phyloP scores from a whole-genome alignment of 2,797 vertebrate genomes.

The Darevskia mixta region DNA sequence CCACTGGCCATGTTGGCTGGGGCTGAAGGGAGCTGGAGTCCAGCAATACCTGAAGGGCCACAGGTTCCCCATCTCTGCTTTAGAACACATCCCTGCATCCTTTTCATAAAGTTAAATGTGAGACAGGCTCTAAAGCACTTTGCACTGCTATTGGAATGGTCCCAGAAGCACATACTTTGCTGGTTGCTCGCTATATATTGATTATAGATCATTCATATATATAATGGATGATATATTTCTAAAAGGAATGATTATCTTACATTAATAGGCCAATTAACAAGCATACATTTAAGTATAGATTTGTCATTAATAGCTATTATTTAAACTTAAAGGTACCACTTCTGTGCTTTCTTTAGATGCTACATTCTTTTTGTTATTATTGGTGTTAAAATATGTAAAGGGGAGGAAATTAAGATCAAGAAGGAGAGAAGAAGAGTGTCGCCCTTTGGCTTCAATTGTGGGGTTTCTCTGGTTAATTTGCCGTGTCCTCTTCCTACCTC shows the following conservation, averaged over 20 bases:
- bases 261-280: background rate
- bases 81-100: too few species aligned
- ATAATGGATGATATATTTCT: background rate
- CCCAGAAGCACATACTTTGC: background rate
- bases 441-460: background rate
- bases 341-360: background rate
- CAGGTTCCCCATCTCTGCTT: background rate
- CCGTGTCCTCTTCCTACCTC: background rate
- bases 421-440: background rate
- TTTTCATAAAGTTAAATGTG: too few species aligned
- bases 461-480: background rate
- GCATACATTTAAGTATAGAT: background rate
- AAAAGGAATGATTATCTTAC: background rate
- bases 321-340: background rate
- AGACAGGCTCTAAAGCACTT: background rate
- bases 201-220: background rate
- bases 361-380: background rate
- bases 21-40: background rate
- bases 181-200: background rate
- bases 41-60: background rate
- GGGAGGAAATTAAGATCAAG: background rate
- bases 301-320: background rate
- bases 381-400: background rate
- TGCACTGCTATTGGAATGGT: background rate
- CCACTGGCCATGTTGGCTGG: background rate